Percentiles rank a stretch among this genome's conserved stretches.
These are phyloP conservation scores for Pomacea maculata DNA, from an alignment of 1,140 invertebrate genomes.

Conservation along the genomic window DNA sequence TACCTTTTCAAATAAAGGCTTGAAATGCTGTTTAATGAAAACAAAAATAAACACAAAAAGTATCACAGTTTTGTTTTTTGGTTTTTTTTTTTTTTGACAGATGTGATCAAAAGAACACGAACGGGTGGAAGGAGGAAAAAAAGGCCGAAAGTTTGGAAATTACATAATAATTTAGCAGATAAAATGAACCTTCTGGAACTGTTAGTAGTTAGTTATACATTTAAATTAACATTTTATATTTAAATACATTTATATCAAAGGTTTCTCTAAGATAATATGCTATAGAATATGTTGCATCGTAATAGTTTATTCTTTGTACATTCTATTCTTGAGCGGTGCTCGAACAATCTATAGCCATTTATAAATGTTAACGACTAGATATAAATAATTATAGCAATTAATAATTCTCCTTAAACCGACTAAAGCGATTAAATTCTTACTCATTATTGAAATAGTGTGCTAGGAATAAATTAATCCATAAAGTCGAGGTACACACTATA, in stretches of 20 bases:
- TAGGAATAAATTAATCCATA: too few species aligned
- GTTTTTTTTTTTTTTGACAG: neutral
- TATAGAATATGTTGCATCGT: too few species aligned
- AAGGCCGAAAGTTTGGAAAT: neutral
- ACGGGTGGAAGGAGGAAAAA: neutral
- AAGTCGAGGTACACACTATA: too few species aligned
- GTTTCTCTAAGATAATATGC: neutral
- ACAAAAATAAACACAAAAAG: neutral
- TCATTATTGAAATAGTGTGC: too few species aligned
- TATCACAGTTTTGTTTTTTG: neutral
- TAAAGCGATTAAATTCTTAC: too few species aligned
- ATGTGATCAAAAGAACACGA: neutral
- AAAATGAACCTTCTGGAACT: neutral
- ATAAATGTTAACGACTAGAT: too few species aligned
- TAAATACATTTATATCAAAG: too few species aligned
- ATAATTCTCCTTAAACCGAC: too few species aligned
- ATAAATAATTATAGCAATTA: too few species aligned
- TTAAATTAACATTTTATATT: neutral
- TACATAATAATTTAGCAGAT: neutral
- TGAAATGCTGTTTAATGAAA: conserved; percentile 17
- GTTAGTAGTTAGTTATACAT: neutral
- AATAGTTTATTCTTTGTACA: too few species aligned
- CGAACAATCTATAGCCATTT: too few species aligned
- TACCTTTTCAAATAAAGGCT: conserved; percentile 18
- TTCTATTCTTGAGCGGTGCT: too few species aligned